These are phyloP conservation scores for Spisula solida DNA, from an alignment of 2,888 invertebrate species.

Conservation along the genomic window DNA sequence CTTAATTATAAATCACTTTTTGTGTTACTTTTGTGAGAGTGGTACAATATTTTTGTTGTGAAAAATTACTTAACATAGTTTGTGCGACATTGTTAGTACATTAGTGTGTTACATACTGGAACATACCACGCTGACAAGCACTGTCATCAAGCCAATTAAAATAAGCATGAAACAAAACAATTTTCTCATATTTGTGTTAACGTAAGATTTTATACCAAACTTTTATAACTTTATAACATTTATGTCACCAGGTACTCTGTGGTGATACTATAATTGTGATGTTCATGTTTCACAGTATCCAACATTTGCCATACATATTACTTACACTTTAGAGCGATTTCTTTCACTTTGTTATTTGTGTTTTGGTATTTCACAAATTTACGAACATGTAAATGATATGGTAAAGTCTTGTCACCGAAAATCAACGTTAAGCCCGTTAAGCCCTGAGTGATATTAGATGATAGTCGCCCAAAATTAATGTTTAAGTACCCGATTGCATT, in stretches of 20 bases:
- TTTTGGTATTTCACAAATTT: no score
- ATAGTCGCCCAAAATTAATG: no score
- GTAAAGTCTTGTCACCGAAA: no score
- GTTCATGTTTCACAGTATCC: background rate
- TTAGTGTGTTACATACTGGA: background rate
- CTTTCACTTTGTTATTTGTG: no score
- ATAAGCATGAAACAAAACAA: background rate
- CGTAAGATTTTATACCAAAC: background rate
- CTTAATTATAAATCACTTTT: constrained; percentile 8
- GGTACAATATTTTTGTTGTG: background rate
- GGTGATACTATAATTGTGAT: background rate
- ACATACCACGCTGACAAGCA: background rate
- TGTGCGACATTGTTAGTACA: constrained; percentile 5
- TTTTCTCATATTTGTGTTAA: constrained; percentile 1
- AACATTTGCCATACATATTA: no score
- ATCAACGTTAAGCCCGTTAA: no score
- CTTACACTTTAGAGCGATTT: no score
- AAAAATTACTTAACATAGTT: constrained; percentile 14
- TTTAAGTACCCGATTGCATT: no score
- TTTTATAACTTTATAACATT: background rate
- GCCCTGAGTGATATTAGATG: no score
- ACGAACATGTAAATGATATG: no score
- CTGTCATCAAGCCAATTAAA: background rate
- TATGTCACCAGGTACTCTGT: background rate
- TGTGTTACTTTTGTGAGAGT: constrained; percentile 16